Conservation (phyloP, 1,140 invertebrate genomes). For the Homarus americanus region DNA sequence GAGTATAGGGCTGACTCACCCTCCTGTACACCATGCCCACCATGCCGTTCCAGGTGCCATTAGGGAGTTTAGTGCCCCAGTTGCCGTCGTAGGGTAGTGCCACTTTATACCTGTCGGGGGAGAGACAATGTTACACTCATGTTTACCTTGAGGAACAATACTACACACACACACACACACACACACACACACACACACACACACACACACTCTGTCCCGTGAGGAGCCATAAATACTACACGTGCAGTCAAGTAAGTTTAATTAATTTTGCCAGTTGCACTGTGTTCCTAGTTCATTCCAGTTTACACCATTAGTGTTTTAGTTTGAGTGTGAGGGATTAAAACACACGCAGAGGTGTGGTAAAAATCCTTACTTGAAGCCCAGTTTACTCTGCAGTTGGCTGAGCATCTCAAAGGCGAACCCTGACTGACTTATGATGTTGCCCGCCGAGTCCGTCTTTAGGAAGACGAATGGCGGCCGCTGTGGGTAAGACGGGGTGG, state of each 20-base stretch:
- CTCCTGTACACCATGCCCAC: conserved; percentile 76
- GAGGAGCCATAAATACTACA: too few relatives aligned
- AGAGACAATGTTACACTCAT: too few relatives aligned
- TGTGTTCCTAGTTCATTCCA: too few relatives aligned
- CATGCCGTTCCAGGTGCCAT: conserved; percentile 78
- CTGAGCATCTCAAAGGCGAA: conserved; percentile 76
- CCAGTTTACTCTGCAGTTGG: conserved; percentile 75
- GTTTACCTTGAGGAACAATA: too few relatives aligned
- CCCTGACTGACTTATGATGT: background rate
- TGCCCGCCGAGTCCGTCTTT: background rate
- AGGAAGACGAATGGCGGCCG: conserved; percentile 9
- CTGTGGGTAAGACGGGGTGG: background rate
- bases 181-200: background rate
- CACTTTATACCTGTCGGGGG: conserved; percentile 75
- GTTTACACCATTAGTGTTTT: too few relatives aligned
- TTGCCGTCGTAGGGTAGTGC: conserved; percentile 76
- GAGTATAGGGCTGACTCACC: conserved; percentile 69
- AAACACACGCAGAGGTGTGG: background rate
- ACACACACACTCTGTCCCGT: background rate
- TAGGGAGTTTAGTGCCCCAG: conserved; percentile 75
- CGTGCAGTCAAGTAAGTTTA: too few relatives aligned
- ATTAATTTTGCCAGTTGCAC: too few relatives aligned
- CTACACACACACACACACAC: too few relatives aligned
- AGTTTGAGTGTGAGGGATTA: background rate
- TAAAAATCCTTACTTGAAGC: conserved; percentile 76